Evolutionary conservation across 2,888 invertebrate species (phyloP).

Genomic region (Chaitophorus viminalis): DNA sequence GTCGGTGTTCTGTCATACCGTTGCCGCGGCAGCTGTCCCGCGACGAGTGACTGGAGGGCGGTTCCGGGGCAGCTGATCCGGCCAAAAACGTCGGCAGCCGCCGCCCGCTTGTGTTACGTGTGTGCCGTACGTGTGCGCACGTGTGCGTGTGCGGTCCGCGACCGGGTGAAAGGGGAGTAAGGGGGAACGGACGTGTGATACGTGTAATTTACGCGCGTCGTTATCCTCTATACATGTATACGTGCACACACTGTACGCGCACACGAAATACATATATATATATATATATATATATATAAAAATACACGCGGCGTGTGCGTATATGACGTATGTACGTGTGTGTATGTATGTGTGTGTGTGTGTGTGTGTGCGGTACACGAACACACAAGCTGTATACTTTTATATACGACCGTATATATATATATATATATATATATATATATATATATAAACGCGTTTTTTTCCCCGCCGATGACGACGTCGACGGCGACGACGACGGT

Average conservation of each 20-base stretch:
- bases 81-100: constrained; percentile 33
- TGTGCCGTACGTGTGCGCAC: constrained; percentile 1
- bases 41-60: constrained; percentile 8
- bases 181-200: constrained; percentile 52
- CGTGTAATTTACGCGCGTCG: constrained; percentile 60
- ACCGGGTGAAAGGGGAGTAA: background rate
- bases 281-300: background rate
- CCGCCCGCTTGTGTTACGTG: too few relatives aligned
- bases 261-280: too few relatives aligned
- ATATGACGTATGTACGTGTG: too few relatives aligned
- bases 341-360: too few relatives aligned
- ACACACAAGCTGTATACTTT: too few relatives aligned
- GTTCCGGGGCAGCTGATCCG: constrained; percentile 41
- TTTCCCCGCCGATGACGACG: background rate
- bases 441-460: constrained; percentile 20
- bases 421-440: background rate
- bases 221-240: constrained; percentile 16
- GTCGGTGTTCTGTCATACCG: background rate
- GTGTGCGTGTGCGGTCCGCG: constrained; percentile 17
- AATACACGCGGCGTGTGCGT: constrained; percentile 17
- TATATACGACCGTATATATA: background rate
- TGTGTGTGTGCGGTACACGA: background rate
- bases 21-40: constrained; percentile 40
- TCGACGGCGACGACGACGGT: constrained; percentile 31
- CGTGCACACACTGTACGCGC: too few relatives aligned